A percentile compares a stretch with the other conserved stretches of the same genome.
phyloP scores from a whole-genome alignment of 2,113 vertebrate genomes.

The Istiophorus platypterus region DNA sequence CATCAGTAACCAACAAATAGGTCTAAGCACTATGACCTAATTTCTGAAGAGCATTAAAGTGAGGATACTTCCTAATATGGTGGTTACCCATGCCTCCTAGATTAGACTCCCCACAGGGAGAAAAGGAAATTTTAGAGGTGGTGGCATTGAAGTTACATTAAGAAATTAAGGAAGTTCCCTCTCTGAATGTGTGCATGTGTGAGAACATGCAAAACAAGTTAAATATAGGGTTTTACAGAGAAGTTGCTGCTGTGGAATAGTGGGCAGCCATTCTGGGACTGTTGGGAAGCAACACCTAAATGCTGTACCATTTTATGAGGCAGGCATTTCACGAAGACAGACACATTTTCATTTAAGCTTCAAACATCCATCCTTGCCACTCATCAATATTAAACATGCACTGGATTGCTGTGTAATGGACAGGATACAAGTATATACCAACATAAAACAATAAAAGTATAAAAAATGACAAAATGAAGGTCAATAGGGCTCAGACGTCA shows the following conservation, averaged over 20 bases:
- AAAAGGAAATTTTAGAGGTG: slow-evolving; percentile 26
- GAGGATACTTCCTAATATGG: slow-evolving; percentile 21
- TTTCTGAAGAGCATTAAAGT: neutral
- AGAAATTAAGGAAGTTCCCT: slow-evolving; percentile 8
- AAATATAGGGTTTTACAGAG: no score
- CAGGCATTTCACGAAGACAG: neutral
- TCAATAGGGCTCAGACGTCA: slow-evolving; percentile 1
- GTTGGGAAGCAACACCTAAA: no score
- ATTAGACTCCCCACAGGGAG: slow-evolving; percentile 1
- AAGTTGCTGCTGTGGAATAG: no score
- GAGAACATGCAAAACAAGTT: neutral
- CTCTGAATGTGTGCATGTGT: neutral
- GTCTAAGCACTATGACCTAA: neutral
- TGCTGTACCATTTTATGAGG: no score
- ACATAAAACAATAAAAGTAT: slow-evolving; percentile 8
- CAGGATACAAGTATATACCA: neutral
- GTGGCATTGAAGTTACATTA: neutral
- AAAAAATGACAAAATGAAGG: slow-evolving; percentile 18
- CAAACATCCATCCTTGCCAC: neutral
- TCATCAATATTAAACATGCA: slow-evolving; percentile 9
- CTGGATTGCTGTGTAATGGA: neutral
- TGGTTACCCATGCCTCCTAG: neutral
- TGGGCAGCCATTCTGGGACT: no score
- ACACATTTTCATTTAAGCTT: slow-evolving; percentile 4
- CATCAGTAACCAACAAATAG: neutral